Base-by-base conservation (phyloP, 2,113 vertebrate species). In the Caranx melampygus region DNA sequence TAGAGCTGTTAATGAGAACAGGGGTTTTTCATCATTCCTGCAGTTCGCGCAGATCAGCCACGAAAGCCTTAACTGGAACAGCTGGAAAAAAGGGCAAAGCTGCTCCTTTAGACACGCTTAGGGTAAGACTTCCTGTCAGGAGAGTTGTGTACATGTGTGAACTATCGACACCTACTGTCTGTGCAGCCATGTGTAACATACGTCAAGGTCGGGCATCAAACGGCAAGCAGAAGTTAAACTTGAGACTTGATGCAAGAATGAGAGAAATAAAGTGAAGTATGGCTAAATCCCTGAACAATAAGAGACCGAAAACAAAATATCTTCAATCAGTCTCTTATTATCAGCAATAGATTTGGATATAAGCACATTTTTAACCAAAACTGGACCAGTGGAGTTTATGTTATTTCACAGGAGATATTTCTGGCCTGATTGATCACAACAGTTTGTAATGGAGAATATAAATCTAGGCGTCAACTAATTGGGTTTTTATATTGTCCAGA, bases 1-100 rank as follows among this genome's bases (percentile, higher is more conserved):
- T 69, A 74, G 37, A 73, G 26, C 16, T 40, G 40, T 52, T 78
- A 79, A 85, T 76, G 55, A 85, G 72, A 63, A 62, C 74, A 74
- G 68, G 31, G 47, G 44, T 76, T 81, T 76, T 81, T 73, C 40
- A 85, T 77, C 65, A 60, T 78, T 67, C 44, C 54, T 74, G 66
- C 61, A 61, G 55, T 67, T 79, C 75, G 49, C 71, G 72, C 37
- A 37, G 44, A 64, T 78, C 49, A 1, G 65, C 54, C 57, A 52
- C 44, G 34, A 20, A 63, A 69, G 42, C 74, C 65, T 51, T 33
- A 64, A 79, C 75, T 5, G 31, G 3, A 34, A 51, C 35, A 3
- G 42, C 35, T 76, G 67, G 64, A 83, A 88, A 42, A 57, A 68
- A 79, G 45, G 45, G 20, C 12, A 47, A 44, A 54, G 64, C 64